These are phyloP conservation scores for Danionella cerebrum DNA, from an alignment of 2,113 vertebrate genomes.

Conservation along the genomic window DNA sequence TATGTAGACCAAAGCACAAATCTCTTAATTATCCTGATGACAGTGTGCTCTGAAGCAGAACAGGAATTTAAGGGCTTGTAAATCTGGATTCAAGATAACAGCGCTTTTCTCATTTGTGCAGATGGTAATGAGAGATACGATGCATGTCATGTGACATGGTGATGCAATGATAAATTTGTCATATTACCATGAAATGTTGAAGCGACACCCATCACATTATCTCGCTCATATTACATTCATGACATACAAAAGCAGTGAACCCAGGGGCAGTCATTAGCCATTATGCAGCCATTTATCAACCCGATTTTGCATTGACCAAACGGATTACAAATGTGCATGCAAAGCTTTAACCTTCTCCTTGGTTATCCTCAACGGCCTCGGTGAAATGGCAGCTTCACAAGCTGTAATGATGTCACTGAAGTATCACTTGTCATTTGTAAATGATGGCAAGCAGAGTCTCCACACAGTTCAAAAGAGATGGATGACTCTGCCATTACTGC, in stretches of 20 bases:
- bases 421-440: slow-evolving; percentile 39
- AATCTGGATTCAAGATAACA: slow-evolving; percentile 26
- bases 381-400: slow-evolving; percentile 13
- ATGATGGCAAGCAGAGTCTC: slow-evolving; percentile 29
- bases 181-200: slow-evolving; percentile 2
- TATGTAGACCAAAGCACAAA: not conserved
- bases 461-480: slow-evolving; percentile 30
- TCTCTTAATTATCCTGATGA: slow-evolving; percentile 7
- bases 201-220: slow-evolving; percentile 12
- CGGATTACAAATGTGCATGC: not conserved
- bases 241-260: slow-evolving; percentile 15
- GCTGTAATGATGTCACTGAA: slow-evolving; percentile 28
- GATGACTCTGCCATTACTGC: slow-evolving; percentile 25
- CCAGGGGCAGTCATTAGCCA: slow-evolving; percentile 10
- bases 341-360: slow-evolving; percentile 3
- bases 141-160: not conserved
- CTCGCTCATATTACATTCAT: slow-evolving; percentile 26
- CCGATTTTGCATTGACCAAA: not conserved
- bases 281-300: slow-evolving; percentile 5
- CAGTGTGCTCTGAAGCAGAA: slow-evolving; percentile 2
- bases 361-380: slow-evolving; percentile 4
- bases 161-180: slow-evolving; percentile 5
- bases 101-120: not conserved
- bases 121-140: not conserved
- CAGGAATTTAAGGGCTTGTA: not conserved